A percentile compares a stretch with the other conserved stretches of the same genome.
phyloP scores from a whole-genome alignment of 2,888 invertebrate genomes.

The Tetramorium bicarinatum region DNA sequence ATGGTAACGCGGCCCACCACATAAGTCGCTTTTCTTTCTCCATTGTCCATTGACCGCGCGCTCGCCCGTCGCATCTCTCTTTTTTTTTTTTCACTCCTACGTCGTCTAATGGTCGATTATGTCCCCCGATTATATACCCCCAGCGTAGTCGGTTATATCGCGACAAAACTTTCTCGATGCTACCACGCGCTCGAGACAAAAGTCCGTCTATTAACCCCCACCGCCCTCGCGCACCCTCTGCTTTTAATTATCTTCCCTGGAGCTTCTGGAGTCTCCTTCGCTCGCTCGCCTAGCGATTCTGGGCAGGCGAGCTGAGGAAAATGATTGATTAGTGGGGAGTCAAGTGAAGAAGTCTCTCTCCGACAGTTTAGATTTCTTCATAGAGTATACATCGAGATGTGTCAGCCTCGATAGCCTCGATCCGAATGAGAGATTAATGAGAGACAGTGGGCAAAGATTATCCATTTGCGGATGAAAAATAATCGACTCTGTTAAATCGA shows the following conservation, averaged over 20 bases:
- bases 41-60: constrained; percentile 36
- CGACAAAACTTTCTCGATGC: not conserved
- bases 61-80: not conserved
- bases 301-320: not conserved
- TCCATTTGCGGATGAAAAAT: not conserved
- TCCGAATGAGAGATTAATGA: not conserved
- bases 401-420: not conserved
- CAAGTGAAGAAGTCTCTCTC: not conserved
- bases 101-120: constrained; percentile 21
- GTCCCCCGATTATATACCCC: not conserved
- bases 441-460: not conserved
- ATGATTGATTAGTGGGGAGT: constrained; percentile 11
- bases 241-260: not conserved
- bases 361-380: not conserved
- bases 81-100: not conserved
- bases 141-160: not conserved
- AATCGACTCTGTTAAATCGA: constrained; percentile 2
- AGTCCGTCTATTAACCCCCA: not conserved
- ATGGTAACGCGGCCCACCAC: constrained; percentile 78
- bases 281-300: not conserved
- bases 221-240: not conserved
- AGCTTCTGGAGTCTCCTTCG: not conserved
- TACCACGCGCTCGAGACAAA: not conserved
- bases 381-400: not conserved
- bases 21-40: constrained; percentile 71